A percentile compares a stretch with the other conserved stretches of the same genome.
Evolutionary conservation across 2,113 vertebrate genomes (phyloP).

Genomic region (Paracanthobrama guichenoti): DNA sequence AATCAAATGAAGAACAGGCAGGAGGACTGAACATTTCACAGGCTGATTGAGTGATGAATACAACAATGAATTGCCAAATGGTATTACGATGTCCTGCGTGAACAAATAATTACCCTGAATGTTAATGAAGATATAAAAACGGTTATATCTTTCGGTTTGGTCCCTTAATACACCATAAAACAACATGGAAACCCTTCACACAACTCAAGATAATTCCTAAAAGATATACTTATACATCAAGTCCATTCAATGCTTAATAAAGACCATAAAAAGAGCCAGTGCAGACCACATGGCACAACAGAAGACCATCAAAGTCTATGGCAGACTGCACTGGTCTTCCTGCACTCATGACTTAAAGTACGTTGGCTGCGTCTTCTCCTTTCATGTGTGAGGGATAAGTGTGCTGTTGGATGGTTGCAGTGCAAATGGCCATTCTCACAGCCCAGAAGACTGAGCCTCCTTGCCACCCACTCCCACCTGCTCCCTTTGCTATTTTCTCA

Average conservation of each 20-base stretch:
- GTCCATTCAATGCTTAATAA: slow-evolving; percentile 43
- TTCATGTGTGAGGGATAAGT: slow-evolving; percentile 68
- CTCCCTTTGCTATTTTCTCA: slow-evolving; percentile 83
- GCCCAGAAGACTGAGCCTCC: slow-evolving; percentile 81
- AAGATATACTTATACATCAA: slow-evolving; percentile 44
- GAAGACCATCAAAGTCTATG: slow-evolving; percentile 74
- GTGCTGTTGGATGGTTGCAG: slow-evolving; percentile 71
- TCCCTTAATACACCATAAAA: slow-evolving; percentile 29
- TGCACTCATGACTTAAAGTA: slow-evolving; percentile 73
- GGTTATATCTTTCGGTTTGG: neutral
- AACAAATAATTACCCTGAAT: neutral
- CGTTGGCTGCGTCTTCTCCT: slow-evolving; percentile 68
- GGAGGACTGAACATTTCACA: slow-evolving; percentile 24
- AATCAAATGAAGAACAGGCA: slow-evolving; percentile 35
- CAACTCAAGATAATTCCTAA: slow-evolving; percentile 40
- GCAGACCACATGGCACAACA: slow-evolving; percentile 75
- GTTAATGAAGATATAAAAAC: neutral
- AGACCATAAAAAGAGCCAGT: slow-evolving; percentile 54
- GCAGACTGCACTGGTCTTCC: slow-evolving; percentile 75
- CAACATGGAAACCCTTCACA: slow-evolving; percentile 28
- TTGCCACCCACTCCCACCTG: slow-evolving; percentile 84
- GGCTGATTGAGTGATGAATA: slow-evolving; percentile 1
- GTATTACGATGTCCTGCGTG: neutral
- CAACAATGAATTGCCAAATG: neutral
- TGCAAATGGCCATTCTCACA: slow-evolving; percentile 84